These are phyloP conservation scores for Rhamphomyia laevipes DNA, from an alignment of 2,888 invertebrate genomes.

Conservation along the genomic window DNA sequence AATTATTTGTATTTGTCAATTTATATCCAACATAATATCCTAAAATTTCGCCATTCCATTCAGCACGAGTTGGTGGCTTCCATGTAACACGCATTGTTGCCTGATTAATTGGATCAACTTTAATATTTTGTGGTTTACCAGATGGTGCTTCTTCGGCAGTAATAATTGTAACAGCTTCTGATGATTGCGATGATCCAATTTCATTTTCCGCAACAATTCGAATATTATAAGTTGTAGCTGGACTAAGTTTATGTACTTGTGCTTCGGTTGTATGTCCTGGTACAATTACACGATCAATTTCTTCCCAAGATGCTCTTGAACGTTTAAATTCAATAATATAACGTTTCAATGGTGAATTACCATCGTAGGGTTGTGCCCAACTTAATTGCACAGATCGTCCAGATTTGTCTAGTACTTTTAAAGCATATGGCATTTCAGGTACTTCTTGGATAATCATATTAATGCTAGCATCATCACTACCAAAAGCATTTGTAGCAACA, in stretches of 20 bases:
- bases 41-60: slow-evolving; percentile 86
- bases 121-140: slow-evolving; percentile 70
- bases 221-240: slow-evolving; percentile 86
- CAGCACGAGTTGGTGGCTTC: slow-evolving; percentile 80
- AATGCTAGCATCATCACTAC: slow-evolving; percentile 89
- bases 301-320: slow-evolving; percentile 70
- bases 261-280: slow-evolving; percentile 85
- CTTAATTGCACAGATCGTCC: slow-evolving; percentile 82
- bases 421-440: slow-evolving; percentile 71
- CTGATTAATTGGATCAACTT: slow-evolving; percentile 78
- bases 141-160: slow-evolving; percentile 88
- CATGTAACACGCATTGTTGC: slow-evolving; percentile 77
- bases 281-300: slow-evolving; percentile 76
- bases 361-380: slow-evolving; percentile 87
- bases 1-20: slow-evolving; percentile 70
- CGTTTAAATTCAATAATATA: slow-evolving; percentile 87
- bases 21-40: slow-evolving; percentile 88
- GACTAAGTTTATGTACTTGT: slow-evolving; percentile 76
- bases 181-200: slow-evolving; percentile 84
- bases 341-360: slow-evolving; percentile 79
- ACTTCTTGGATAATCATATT: slow-evolving; percentile 87
- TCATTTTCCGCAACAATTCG: slow-evolving; percentile 89
- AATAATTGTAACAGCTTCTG: slow-evolving; percentile 86
- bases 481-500: slow-evolving; percentile 86
- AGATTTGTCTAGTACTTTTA: slow-evolving; percentile 82